Percentiles rank a stretch among this genome's conserved stretches.
Conservation (phyloP, 1,140 invertebrate genomes). For the Danaus plexippus region DNA sequence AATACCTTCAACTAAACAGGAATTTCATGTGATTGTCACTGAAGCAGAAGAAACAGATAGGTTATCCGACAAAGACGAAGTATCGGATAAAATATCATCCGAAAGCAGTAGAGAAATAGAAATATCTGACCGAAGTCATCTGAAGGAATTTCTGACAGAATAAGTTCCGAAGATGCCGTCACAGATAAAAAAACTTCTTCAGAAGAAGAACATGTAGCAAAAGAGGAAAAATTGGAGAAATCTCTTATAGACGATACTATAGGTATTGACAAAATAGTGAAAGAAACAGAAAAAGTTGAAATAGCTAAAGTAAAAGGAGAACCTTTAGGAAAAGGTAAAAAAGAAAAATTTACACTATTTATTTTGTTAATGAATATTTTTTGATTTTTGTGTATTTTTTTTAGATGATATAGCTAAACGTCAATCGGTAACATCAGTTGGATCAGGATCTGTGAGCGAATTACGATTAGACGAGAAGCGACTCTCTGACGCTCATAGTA, state of each 20-base stretch:
- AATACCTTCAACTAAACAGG: constrained; percentile 45
- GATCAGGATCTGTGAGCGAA: constrained; percentile 54
- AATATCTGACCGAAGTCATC: constrained; percentile 70
- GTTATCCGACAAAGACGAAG: constrained; percentile 63
- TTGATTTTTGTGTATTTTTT: constrained; percentile 15
- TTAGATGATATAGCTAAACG: constrained; percentile 44
- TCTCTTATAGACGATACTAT: constrained; percentile 22
- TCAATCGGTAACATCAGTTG: constrained; percentile 60
- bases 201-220: constrained; percentile 43
- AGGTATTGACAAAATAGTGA: constrained; percentile 20
- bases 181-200: constrained; percentile 69
- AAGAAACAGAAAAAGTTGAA: constrained; percentile 31
- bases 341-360: constrained; percentile 1
- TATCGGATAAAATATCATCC: constrained; percentile 70
- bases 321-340: constrained; percentile 26
- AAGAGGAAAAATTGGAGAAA: constrained; percentile 30
- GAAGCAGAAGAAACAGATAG: constrained; percentile 63
- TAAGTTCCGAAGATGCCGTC: constrained; percentile 69
- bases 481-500: constrained; percentile 63
- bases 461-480: constrained; percentile 62
- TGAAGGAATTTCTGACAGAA: constrained; percentile 66
- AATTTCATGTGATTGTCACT: constrained; percentile 68
- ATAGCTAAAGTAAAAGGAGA: constrained; percentile 32
- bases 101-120: constrained; percentile 69
- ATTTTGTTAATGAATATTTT: not conserved